These are phyloP conservation scores for Pycnomerus fuliginosus DNA, from an alignment of 2,888 invertebrate genomes.

Conservation along the genomic window DNA sequence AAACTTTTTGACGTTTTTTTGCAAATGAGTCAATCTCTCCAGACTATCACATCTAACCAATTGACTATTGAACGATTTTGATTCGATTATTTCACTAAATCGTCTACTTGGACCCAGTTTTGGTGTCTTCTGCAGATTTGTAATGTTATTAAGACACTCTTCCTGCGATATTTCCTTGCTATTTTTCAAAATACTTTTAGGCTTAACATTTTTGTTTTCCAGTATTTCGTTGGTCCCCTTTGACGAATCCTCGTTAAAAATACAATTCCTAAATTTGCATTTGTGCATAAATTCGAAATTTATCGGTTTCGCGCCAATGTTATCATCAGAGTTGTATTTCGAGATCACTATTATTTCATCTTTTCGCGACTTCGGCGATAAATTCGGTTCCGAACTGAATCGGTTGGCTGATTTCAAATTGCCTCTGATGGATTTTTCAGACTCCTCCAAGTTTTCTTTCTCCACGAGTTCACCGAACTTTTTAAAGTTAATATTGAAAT, in stretches of 20 bases:
- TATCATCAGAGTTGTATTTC: constrained; percentile 39
- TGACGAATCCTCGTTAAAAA: constrained; percentile 48
- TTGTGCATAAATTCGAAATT: constrained; percentile 47
- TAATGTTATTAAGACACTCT: constrained; percentile 38
- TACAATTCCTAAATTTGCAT: constrained; percentile 51
- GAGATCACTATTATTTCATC: constrained; percentile 24
- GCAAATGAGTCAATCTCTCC: constrained; percentile 44
- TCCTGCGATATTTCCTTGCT: constrained; percentile 38
- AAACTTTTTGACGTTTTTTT: constrained; percentile 46
- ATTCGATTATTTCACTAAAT: constrained; percentile 56
- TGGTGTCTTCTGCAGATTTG: constrained; percentile 36
- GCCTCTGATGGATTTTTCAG: constrained; percentile 30
- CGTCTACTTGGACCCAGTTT: constrained; percentile 43
- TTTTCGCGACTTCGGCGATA: constrained; percentile 38
- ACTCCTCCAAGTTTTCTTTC: constrained; percentile 24
- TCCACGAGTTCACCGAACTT: too few species aligned
- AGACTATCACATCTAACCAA: constrained; percentile 53
- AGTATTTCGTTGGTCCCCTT: constrained; percentile 51
- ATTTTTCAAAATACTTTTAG: constrained; percentile 46
- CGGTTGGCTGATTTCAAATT: too few species aligned
- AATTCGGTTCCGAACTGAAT: constrained; percentile 45
- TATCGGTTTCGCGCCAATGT: constrained; percentile 26
- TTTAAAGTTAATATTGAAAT: constrained; percentile 31
- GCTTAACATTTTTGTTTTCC: constrained; percentile 43
- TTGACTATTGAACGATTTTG: constrained; percentile 51